Percentiles rank a stretch among this genome's conserved stretches.
Evolutionary conservation across 2,797 vertebrate genomes (phyloP).

Genomic region (Megaceryle alcyon): DNA sequence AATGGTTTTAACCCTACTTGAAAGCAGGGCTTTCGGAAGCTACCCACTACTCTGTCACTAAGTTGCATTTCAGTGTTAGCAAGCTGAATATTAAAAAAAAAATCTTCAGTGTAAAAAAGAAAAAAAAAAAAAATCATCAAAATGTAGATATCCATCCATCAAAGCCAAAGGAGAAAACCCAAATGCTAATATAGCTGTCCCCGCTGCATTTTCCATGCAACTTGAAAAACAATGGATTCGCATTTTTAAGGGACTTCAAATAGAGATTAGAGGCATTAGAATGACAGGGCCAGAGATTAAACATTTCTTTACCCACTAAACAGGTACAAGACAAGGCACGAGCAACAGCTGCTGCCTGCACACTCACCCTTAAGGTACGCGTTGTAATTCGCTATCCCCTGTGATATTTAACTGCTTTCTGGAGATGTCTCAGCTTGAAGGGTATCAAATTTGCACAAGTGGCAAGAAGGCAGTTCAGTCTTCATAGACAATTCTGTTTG

Average conservation of each 20-base stretch:
- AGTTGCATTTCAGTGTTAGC: neutral
- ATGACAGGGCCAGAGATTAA: slow-evolving; percentile 54
- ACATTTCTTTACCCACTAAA: neutral
- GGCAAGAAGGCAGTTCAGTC: neutral
- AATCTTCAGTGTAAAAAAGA: neutral
- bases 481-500: neutral
- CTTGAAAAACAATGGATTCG: neutral
- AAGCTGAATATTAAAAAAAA: neutral
- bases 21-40: neutral
- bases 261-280: neutral
- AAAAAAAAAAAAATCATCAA: no score
- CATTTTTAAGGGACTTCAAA: neutral
- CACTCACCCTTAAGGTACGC: neutral
- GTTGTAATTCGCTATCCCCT: neutral
- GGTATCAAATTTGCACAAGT: neutral
- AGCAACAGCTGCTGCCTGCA: neutral
- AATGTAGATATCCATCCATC: neutral
- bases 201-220: neutral
- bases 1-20: neutral
- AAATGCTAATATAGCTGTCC: neutral
- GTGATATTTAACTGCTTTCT: neutral
- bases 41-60: neutral
- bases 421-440: neutral
- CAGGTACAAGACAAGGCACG: neutral
- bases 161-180: neutral